Conservation (phyloP, 2,888 invertebrate genomes). For the Tricholauxania praeusta region DNA sequence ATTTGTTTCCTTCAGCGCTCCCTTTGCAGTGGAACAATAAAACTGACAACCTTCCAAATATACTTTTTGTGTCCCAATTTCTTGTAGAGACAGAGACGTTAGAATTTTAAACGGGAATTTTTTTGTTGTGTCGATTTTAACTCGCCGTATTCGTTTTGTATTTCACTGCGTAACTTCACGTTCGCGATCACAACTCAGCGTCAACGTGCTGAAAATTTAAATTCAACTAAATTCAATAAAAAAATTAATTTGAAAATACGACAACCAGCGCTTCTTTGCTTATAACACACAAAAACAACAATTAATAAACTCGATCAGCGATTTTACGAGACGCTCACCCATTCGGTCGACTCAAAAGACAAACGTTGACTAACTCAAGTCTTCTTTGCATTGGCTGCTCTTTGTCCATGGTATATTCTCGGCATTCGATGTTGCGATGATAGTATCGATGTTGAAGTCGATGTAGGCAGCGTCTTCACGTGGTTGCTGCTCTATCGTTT, state of each 20-base stretch:
- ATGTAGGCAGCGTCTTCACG: slow-evolving; percentile 2
- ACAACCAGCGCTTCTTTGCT: neutral
- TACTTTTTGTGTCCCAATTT: neutral
- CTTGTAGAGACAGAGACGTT: neutral
- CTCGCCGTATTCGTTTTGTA: neutral
- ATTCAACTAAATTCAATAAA: slow-evolving; percentile 19
- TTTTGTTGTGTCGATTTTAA: neutral
- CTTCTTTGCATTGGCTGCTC: neutral
- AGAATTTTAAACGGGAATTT: neutral
- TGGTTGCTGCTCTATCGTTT: slow-evolving; percentile 4
- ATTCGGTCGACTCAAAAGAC: slow-evolving; percentile 46
- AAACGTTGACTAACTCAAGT: slow-evolving; percentile 47
- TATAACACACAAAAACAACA: slow-evolving; percentile 4
- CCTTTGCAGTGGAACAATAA: no score
- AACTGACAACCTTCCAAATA: neutral
- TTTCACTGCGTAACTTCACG: slow-evolving; percentile 26
- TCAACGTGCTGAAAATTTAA: slow-evolving; percentile 33
- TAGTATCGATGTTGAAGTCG: neutral
- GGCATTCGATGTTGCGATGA: no score
- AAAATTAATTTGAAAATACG: neutral
- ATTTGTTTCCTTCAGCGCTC: no score
- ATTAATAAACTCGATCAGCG: slow-evolving; percentile 7
- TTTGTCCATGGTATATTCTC: no score
- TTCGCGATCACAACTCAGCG: slow-evolving; percentile 1
- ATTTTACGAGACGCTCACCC: slow-evolving; percentile 27